phyloP scores from a whole-genome alignment of 2,113 vertebrate genomes.

The Micronycteris hirsuta region DNA sequence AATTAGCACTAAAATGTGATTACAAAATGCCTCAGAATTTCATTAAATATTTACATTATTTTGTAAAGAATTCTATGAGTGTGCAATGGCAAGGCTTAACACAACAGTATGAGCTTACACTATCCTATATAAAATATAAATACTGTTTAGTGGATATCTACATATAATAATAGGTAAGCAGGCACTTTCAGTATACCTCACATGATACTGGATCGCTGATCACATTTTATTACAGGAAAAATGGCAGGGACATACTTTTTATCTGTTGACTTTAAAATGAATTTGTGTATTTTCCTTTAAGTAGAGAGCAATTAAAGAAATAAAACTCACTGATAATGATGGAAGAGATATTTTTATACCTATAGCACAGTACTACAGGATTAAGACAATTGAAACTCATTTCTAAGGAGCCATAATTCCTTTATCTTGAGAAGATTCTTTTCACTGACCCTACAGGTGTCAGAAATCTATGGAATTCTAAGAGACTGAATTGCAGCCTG shows the following conservation, averaged over 20 bases:
- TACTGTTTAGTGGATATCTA: neutral
- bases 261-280: neutral
- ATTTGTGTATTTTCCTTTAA: neutral
- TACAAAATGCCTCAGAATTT: constrained; percentile 9
- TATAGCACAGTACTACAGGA: neutral
- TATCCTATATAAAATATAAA: neutral
- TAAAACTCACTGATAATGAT: neutral
- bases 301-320: neutral
- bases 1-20: constrained; percentile 6
- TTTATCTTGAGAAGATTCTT: constrained; percentile 23
- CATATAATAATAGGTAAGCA: neutral
- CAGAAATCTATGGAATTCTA: neutral
- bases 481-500: neutral
- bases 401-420: neutral
- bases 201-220: neutral
- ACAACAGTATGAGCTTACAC: neutral
- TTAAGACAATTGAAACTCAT: neutral
- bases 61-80: neutral
- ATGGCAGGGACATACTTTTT: neutral
- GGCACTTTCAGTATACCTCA: neutral
- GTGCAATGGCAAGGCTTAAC: neutral
- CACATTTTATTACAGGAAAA: neutral
- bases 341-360: neutral
- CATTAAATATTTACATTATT: constrained; percentile 25
- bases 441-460: neutral